phyloP scores from a whole-genome alignment of 2,113 vertebrate species.

The Aldabrachelys gigantea region DNA sequence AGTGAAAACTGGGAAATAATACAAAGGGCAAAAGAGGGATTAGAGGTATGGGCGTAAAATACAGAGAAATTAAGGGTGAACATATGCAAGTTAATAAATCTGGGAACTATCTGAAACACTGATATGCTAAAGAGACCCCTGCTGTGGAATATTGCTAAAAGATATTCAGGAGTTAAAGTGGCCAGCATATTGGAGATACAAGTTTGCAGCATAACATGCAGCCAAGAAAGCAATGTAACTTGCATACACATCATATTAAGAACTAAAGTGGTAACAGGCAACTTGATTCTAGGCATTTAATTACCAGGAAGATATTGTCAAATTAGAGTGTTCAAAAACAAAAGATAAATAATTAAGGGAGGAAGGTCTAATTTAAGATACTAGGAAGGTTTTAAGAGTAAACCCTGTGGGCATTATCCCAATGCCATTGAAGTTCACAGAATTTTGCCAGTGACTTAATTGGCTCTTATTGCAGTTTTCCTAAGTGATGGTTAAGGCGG shows the following conservation, averaged over 20 bases:
- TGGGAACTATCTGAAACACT: neutral
- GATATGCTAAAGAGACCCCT: neutral
- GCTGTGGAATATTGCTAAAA: neutral
- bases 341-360: neutral
- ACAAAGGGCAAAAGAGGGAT: neutral
- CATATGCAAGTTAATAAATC: neutral
- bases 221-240: rapidly evolving
- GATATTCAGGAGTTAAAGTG: neutral
- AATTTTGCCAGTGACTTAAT: neutral
- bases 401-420: neutral
- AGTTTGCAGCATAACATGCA: rapidly evolving
- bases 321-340: neutral
- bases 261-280: neutral
- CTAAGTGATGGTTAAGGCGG: neutral
- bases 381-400: neutral
- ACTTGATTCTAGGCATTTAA: neutral
- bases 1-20: neutral
- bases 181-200: neutral
- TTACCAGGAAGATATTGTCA: neutral
- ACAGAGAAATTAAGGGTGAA: neutral
- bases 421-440: neutral
- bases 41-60: neutral
- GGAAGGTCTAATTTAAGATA: neutral
- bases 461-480: neutral
- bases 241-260: rapidly evolving